A percentile compares a stretch with the other conserved stretches of the same genome.
phyloP scores from a whole-genome alignment of 1,140 invertebrate genomes.

The Eulimnadia texana region DNA sequence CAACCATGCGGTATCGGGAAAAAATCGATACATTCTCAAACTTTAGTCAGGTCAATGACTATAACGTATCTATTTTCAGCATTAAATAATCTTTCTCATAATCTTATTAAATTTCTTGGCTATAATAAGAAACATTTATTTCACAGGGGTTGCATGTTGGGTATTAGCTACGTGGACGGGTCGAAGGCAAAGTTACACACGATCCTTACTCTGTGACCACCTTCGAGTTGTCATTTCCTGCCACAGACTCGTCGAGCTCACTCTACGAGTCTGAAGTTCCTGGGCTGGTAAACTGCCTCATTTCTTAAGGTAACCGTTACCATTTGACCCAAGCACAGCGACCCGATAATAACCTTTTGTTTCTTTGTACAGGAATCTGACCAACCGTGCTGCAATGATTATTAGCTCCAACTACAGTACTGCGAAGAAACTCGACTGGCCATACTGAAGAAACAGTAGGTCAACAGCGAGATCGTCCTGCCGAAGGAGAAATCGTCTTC shows the following conservation, averaged over 20 bases:
- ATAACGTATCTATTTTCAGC: too few relatives aligned
- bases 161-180: not conserved
- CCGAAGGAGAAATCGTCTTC: too few relatives aligned
- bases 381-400: not conserved
- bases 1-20: constrained; percentile 1
- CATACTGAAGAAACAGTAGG: too few relatives aligned
- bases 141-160: constrained; percentile 4
- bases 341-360: not conserved
- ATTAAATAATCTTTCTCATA: too few relatives aligned
- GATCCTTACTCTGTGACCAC: constrained; percentile 2
- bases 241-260: too few relatives aligned
- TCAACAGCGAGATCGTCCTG: too few relatives aligned
- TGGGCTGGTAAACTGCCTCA: constrained; percentile 9
- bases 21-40: too few relatives aligned
- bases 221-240: not conserved
- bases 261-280: not conserved
- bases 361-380: not conserved
- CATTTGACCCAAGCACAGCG: too few relatives aligned
- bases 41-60: too few relatives aligned
- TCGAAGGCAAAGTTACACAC: not conserved
- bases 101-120: too few relatives aligned
- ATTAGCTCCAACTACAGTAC: constrained; percentile 3
- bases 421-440: not conserved
- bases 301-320: not conserved
- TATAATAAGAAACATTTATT: not conserved